Conservation (phyloP, 2,113 vertebrate genomes). For the Dasyurus viverrinus region DNA sequence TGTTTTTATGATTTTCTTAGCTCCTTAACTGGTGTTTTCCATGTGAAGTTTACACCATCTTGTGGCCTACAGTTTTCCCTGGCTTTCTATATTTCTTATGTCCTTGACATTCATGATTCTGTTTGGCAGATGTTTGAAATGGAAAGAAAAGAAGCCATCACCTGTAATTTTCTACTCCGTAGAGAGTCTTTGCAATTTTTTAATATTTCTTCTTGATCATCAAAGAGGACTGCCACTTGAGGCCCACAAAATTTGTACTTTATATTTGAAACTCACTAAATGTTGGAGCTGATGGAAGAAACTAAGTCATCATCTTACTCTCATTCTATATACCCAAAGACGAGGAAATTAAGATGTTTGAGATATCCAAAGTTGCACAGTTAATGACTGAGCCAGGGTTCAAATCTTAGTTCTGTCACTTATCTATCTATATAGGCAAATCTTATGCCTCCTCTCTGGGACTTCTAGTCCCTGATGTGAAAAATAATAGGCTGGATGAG, state of each 20-base stretch:
- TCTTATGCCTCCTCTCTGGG: neutral
- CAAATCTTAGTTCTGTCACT: neutral
- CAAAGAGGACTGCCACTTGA: neutral
- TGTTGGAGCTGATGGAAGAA: neutral
- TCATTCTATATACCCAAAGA: neutral
- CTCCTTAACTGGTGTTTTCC: slow-evolving; percentile 33
- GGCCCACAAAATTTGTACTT: slow-evolving; percentile 22
- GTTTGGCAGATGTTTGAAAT: slow-evolving; percentile 23
- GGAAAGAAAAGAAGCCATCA: slow-evolving; percentile 38
- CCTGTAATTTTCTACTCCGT: slow-evolving; percentile 37
- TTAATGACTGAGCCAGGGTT: neutral
- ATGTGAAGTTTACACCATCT: slow-evolving; percentile 25
- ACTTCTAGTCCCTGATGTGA: neutral
- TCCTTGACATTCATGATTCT: slow-evolving; percentile 39
- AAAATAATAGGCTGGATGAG: neutral
- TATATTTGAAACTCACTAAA: slow-evolving; percentile 22
- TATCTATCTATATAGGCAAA: neutral
- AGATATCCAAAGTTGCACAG: neutral
- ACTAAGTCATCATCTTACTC: neutral
- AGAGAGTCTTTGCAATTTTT: slow-evolving; percentile 13
- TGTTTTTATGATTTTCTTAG: slow-evolving; percentile 22
- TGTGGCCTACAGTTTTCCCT: slow-evolving; percentile 53
- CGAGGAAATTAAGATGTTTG: neutral
- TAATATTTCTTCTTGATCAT: slow-evolving; percentile 24
- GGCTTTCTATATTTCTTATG: neutral